Conservation (phyloP, 2,797 vertebrate genomes). For the Pteropus rufus region DNA sequence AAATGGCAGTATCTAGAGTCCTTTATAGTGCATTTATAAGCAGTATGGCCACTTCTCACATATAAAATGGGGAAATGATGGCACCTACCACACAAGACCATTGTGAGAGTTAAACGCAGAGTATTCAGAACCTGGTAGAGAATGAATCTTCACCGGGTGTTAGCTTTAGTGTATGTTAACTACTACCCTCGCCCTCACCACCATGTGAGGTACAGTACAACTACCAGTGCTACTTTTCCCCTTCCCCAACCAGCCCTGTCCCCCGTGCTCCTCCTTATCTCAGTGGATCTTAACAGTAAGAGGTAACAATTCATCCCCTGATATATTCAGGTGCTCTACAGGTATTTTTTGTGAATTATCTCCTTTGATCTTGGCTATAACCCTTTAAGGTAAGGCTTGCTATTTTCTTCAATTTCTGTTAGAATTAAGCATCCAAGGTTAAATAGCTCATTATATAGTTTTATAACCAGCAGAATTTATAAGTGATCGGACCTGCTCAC, state of each 20-base stretch:
- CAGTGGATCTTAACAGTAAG: not conserved
- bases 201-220: not conserved
- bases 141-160: not conserved
- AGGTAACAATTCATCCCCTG: not conserved
- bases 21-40: not conserved
- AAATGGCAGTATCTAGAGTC: not conserved
- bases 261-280: not conserved
- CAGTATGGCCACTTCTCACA: not conserved
- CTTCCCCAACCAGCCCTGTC: rapidly evolving
- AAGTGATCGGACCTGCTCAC: not conserved
- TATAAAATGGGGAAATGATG: not conserved
- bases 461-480: not conserved
- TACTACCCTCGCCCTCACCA: too few species aligned
- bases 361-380: not conserved
- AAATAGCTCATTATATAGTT: not conserved
- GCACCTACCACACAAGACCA: not conserved
- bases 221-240: too few species aligned
- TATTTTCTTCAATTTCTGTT: not conserved
- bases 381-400: not conserved
- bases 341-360: not conserved
- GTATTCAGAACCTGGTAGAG: not conserved
- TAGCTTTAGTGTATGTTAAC: not conserved
- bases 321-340: not conserved
- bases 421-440: not conserved
- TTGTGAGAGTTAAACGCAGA: not conserved